These are phyloP conservation scores for Orcinus orca DNA, from an alignment of 2,113 vertebrate genomes.

Conservation along the genomic window DNA sequence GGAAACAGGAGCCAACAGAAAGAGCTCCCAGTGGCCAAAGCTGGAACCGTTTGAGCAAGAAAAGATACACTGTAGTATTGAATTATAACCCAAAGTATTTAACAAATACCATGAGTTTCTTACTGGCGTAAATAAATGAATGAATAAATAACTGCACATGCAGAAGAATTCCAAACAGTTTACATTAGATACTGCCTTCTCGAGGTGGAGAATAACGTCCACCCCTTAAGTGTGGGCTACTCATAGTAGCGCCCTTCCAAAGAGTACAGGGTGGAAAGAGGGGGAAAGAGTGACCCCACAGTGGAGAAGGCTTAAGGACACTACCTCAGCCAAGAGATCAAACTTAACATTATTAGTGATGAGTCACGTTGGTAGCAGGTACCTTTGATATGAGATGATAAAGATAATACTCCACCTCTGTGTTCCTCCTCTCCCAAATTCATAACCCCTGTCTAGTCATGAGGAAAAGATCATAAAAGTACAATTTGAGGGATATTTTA, in stretches of 20 bases:
- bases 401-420: neutral
- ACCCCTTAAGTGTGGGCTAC: too few relatives aligned
- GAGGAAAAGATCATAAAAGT: neutral
- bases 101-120: neutral
- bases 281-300: neutral
- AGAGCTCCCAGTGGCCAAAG: neutral
- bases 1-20: neutral
- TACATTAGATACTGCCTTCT: neutral
- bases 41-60: neutral
- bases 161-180: neutral
- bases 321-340: neutral
- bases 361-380: neutral
- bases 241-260: neutral
- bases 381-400: neutral
- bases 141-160: neutral
- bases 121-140: neutral
- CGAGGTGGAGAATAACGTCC: neutral
- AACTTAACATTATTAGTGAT: neutral
- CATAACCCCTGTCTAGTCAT: neutral
- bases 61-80: neutral
- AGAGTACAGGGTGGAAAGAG: neutral
- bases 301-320: neutral
- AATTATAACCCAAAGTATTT: neutral
- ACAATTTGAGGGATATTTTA: neutral
- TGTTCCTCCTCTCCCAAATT: neutral